These are phyloP conservation scores for Apogon talboti DNA, from an alignment of 2,797 vertebrate species.

Conservation along the genomic window DNA sequence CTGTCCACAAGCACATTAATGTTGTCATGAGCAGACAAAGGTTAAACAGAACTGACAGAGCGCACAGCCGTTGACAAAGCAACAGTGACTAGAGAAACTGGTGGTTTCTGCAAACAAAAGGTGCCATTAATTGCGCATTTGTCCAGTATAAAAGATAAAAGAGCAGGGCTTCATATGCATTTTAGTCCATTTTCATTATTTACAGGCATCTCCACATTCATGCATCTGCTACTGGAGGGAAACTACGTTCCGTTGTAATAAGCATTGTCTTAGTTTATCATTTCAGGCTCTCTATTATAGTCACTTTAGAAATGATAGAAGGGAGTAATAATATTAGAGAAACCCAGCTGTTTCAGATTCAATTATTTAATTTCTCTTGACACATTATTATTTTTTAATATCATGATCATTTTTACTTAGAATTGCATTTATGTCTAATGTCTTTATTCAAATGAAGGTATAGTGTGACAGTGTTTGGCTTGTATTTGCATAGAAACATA, in stretches of 20 bases:
- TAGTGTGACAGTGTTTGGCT: background rate
- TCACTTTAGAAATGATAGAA: slow-evolving; percentile 7
- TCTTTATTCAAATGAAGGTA: background rate
- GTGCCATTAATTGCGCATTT: slow-evolving; percentile 22
- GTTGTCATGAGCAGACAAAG: slow-evolving; percentile 26
- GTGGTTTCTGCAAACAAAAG: slow-evolving; percentile 19
- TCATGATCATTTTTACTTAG: background rate
- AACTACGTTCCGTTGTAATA: slow-evolving; percentile 16
- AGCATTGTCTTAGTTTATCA: slow-evolving; percentile 2
- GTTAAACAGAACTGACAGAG: slow-evolving; percentile 38
- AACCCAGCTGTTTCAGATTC: slow-evolving; percentile 3
- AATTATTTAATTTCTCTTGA: slow-evolving; percentile 9
- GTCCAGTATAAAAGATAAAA: slow-evolving; percentile 2
- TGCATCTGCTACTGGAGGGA: background rate
- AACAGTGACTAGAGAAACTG: slow-evolving; percentile 19
- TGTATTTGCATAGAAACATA: background rate
- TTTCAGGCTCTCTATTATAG: background rate
- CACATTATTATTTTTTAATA: slow-evolving; percentile 12
- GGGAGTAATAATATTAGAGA: slow-evolving; percentile 2
- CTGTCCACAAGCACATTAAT: slow-evolving; percentile 41
- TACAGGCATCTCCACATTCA: too few relatives aligned
- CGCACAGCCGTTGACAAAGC: slow-evolving; percentile 31
- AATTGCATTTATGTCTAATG: background rate
- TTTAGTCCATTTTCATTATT: too few relatives aligned
- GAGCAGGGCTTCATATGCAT: too few relatives aligned